These are phyloP conservation scores for Drosophila repleta DNA, from an alignment of 1,140 invertebrate species.

Conservation along the genomic window DNA sequence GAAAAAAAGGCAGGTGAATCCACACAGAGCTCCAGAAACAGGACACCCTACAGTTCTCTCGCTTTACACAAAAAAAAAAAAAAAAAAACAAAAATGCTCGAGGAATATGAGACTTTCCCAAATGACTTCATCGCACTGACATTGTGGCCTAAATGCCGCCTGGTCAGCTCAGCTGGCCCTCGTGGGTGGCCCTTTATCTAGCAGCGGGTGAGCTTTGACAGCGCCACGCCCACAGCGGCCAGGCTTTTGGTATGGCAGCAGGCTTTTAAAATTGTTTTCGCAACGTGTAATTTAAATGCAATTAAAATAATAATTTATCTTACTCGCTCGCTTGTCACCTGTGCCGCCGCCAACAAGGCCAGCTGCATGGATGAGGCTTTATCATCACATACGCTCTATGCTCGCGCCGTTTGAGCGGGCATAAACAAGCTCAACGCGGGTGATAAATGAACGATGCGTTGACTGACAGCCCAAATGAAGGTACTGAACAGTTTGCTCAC, in stretches of 20 bases:
- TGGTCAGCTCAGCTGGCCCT: conserved; percentile 26
- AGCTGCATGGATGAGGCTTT: conserved; percentile 12
- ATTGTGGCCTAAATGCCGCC: conserved; percentile 35
- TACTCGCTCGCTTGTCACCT: conserved; percentile 63
- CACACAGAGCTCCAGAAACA: conserved; percentile 4
- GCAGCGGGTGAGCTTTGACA: conserved; percentile 47
- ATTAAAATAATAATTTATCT: conserved; percentile 83
- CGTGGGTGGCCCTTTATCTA: conserved; percentile 55
- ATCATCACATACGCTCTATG: conserved; percentile 61
- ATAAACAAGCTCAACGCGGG: conserved; percentile 55
- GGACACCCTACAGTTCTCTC: not conserved
- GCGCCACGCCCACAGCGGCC: not conserved
- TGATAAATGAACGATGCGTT: conserved; percentile 66
- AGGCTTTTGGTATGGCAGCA: conserved; percentile 13
- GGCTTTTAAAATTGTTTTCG: conserved; percentile 58
- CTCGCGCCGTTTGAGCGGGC: conserved; percentile 25
- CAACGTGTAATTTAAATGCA: conserved; percentile 79
- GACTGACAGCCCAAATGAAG: conserved; percentile 72
- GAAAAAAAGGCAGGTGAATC: conserved; percentile 30
- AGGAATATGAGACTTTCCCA: conserved; percentile 24
- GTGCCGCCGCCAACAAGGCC: conserved; percentile 9
- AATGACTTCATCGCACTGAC: conserved; percentile 25
- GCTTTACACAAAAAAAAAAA: not conserved
- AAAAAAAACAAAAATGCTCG: not conserved
- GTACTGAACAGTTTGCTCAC: conserved; percentile 34